Conservation (phyloP, 53 echinoderm and acorn worm species). For the Actinopyga echinites region DNA sequence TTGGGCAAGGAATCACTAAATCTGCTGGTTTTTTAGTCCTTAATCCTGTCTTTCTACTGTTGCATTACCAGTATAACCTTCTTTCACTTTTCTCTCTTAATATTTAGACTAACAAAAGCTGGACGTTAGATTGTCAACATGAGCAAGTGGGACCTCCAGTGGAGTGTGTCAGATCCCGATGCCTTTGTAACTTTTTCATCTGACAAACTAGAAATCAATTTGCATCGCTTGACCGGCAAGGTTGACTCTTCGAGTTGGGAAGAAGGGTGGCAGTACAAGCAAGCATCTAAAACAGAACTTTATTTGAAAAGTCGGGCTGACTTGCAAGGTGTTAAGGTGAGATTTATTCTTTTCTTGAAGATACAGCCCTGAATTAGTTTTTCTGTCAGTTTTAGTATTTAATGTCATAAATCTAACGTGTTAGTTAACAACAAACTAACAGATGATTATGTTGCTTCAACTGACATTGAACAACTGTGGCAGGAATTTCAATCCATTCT, state of each 20-base stretch:
- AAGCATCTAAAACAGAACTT: conserved; percentile 58
- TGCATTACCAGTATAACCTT: no score
- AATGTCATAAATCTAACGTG: no score
- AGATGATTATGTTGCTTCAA: no score
- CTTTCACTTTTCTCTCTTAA: background rate
- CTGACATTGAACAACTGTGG: no score
- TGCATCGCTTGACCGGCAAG: conserved; percentile 43
- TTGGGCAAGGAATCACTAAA: background rate
- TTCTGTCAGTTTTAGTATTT: no score
- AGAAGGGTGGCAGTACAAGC: conserved; percentile 48
- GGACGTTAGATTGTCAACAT: background rate
- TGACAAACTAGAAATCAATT: conserved; percentile 65
- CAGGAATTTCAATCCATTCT: no score
- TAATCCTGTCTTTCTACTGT: background rate
- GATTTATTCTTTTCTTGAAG: background rate
- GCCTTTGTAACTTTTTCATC: conserved; percentile 64
- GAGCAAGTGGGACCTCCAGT: conserved; percentile 76
- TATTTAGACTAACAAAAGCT: background rate
- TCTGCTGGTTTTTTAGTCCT: background rate
- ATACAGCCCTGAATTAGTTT: no score
- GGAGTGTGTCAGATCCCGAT: conserved; percentile 67
- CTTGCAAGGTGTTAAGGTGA: conserved; percentile 62
- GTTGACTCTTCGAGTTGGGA: conserved; percentile 6
- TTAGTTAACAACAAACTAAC: no score
- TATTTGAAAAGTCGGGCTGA: conserved; percentile 56